A percentile compares a stretch with the other conserved stretches of the same genome.
phyloP scores from a whole-genome alignment of 2,797 vertebrate species.

The Pithecia hirsuta region DNA sequence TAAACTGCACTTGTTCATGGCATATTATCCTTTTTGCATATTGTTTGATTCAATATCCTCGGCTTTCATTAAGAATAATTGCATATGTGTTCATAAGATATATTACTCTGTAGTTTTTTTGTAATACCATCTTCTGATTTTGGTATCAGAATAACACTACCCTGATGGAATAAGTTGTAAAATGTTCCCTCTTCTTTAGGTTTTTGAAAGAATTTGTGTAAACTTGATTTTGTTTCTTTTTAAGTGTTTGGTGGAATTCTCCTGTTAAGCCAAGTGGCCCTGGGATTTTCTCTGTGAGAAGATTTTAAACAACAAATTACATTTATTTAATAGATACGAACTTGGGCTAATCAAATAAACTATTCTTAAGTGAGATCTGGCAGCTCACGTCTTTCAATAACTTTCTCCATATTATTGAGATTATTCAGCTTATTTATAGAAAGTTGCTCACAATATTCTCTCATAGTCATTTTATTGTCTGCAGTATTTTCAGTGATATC shows the following conservation, averaged over 20 bases:
- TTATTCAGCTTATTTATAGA: neutral
- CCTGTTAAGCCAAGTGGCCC: neutral
- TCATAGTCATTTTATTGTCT: neutral
- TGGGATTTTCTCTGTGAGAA: neutral
- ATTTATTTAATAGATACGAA: neutral
- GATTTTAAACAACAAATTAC: constrained; percentile 21
- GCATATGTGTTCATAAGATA: neutral
- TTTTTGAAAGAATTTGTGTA: neutral
- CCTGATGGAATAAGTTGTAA: neutral
- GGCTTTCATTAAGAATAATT: neutral
- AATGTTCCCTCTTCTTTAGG: neutral
- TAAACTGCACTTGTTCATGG: neutral
- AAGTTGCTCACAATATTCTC: neutral
- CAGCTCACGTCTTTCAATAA: neutral
- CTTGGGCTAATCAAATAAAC: neutral
- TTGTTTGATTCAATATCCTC: neutral
- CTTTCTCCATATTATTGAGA: neutral
- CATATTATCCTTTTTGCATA: neutral
- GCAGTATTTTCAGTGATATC: neutral
- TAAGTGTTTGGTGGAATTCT: neutral
- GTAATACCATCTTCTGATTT: neutral
- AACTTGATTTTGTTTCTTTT: neutral
- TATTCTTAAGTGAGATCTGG: neutral
- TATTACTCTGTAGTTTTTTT: neutral
- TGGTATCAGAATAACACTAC: neutral